Base-by-base conservation (phyloP, 2,113 vertebrate genomes). In the Macroglossus sobrinus region DNA sequence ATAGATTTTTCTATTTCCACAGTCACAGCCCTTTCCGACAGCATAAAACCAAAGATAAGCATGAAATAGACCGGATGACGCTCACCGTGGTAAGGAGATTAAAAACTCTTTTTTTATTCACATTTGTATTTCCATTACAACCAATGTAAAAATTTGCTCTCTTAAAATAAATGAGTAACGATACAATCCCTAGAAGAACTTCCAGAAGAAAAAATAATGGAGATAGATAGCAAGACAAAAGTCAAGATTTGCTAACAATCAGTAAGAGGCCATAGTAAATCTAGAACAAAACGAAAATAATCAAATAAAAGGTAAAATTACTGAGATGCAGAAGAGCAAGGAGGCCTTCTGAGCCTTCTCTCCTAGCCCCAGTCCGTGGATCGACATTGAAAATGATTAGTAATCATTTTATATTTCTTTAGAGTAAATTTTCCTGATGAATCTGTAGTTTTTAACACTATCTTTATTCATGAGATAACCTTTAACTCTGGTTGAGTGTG, bases 11-110 rank as follows among this genome's bases (percentile, higher is more conserved):
- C 79, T 94, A 0, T 89, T 57, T 76, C 84, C 40, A 3, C 98
- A 99, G 99, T 74, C 99, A 99, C 99, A 99, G 99, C 98, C 99
- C 99, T 66, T 99, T 99, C 99, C 98, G 99, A 90, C 99, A 99
- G 96, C 99, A 99, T 98, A 99, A 99, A 99, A 99, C 99, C 99
- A 99, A 99, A 99, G 99, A 99, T 96, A 99, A 99, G 98, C 99
- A 99, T 0, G 99, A 99, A 98, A 99, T 99, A 0, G 99, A 99
- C 99, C 99, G 99, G 92, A 99, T 99, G 99, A 99, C 99, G 0
- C 99, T 99, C 92, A 99, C 99, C 12, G 99, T 99, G 99, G 99
- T 99, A 99, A 99, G 99, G 45, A 30, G 33, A 24, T n/a, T 14
- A 33, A 72, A 84, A 71, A 12, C 71, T 0, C 0, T 0, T 50